Evolutionary conservation across 2,113 vertebrate genomes (phyloP).

Genomic region (Neogobius melanostomus): DNA sequence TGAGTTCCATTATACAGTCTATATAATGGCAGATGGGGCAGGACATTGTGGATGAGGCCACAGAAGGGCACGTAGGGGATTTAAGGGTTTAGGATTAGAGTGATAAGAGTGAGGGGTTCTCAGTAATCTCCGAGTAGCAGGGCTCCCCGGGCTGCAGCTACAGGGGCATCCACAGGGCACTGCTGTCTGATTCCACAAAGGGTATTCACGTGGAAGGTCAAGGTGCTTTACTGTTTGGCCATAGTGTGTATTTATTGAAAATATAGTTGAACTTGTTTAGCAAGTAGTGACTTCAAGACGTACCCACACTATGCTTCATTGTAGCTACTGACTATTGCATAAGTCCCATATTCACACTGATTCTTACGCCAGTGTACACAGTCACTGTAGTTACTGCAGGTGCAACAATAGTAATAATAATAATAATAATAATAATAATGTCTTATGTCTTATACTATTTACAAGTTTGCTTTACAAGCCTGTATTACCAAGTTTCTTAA

Average conservation of each 20-base stretch:
- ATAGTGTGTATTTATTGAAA: neutral
- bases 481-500: too few species aligned
- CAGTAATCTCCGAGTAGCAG: slow-evolving; percentile 48
- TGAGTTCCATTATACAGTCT: neutral
- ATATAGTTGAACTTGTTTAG: too few species aligned
- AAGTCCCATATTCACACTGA: too few species aligned
- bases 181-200: slow-evolving; percentile 10
- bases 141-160: slow-evolving; percentile 28
- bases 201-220: slow-evolving; percentile 33
- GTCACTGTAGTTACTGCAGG: too few species aligned
- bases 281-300: too few species aligned
- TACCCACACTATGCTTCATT: too few species aligned
- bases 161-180: slow-evolving; percentile 45
- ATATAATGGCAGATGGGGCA: slow-evolving; percentile 40
- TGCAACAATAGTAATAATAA: too few species aligned
- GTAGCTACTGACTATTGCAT: too few species aligned
- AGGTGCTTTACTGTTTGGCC: neutral
- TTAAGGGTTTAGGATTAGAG: slow-evolving; percentile 63
- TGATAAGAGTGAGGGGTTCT: slow-evolving; percentile 24
- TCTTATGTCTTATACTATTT: too few species aligned
- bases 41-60: slow-evolving; percentile 29
- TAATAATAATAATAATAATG: too few species aligned
- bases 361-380: too few species aligned
- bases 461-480: too few species aligned
- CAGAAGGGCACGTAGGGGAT: slow-evolving; percentile 54